phyloP scores from a whole-genome alignment of 2,797 vertebrate genomes.

The Lates japonicus region DNA sequence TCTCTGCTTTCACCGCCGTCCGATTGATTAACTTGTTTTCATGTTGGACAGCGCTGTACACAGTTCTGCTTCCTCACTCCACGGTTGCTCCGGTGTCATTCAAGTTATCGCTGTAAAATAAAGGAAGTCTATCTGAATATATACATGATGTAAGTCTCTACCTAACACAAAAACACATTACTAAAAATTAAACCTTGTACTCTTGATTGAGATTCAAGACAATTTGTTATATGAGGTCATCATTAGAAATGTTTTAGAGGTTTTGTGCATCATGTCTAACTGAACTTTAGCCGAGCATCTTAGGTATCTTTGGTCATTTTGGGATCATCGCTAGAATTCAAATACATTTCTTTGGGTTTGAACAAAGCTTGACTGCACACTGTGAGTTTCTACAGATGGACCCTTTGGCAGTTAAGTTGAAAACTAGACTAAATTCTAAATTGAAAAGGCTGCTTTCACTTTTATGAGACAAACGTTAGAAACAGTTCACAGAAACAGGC shows the following conservation, averaged over 20 bases:
- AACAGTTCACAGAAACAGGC: constrained; percentile 46
- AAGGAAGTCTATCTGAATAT: not conserved
- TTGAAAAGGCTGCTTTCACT: constrained; percentile 39
- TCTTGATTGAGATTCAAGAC: not conserved
- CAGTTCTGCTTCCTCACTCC: constrained; percentile 8
- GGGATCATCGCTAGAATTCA: not conserved
- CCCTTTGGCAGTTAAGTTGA: not conserved
- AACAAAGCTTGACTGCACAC: constrained; percentile 17
- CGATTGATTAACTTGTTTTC: constrained; percentile 74
- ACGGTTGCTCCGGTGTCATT: constrained; percentile 11
- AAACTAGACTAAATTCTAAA: constrained; percentile 19
- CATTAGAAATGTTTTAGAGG: not conserved
- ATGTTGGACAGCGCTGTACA: constrained; percentile 51
- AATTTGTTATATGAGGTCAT: not conserved
- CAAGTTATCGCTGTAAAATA: constrained; percentile 5
- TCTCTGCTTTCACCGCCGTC: constrained; percentile 61
- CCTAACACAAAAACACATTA: not conserved
- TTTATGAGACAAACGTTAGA: constrained; percentile 49
- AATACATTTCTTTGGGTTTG: not conserved
- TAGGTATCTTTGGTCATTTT: not conserved
- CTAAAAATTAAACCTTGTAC: not conserved
- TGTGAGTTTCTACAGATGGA: not conserved
- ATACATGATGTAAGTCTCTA: not conserved
- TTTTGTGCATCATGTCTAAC: not conserved
- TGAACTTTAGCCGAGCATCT: not conserved